These are phyloP conservation scores for Porites australiensis DNA, from an alignment of 64 coral and sea anemone species.

Conservation along the genomic window DNA sequence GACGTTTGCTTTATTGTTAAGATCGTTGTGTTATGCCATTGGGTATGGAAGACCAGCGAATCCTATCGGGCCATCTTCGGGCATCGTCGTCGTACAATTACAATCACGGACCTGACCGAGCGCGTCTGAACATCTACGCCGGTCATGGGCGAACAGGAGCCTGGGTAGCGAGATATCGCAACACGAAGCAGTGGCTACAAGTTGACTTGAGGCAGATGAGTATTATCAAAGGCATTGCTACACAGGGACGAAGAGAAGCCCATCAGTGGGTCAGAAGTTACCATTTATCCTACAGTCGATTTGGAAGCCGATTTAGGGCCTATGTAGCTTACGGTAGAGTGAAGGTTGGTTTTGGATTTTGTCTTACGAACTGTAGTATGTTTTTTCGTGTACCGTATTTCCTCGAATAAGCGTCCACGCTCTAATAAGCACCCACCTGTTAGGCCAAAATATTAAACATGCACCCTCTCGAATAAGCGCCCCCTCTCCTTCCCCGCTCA, in stretches of 20 bases:
- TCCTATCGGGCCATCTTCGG: conserved; percentile 61
- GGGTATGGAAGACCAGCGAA: conserved; percentile 78
- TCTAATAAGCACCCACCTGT: too few relatives aligned
- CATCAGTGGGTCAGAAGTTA: conserved; percentile 64
- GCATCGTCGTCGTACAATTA: conserved; percentile 60
- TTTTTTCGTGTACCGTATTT: too few relatives aligned
- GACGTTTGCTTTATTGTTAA: not conserved
- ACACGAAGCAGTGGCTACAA: conserved; percentile 42
- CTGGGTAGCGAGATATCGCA: conserved; percentile 43
- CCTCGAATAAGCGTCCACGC: too few relatives aligned
- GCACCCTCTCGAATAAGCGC: too few relatives aligned
- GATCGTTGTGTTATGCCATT: conserved; percentile 77
- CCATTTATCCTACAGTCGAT: conserved; percentile 30
- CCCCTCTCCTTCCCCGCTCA: too few relatives aligned
- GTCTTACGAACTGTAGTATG: not conserved
- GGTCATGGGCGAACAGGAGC: conserved; percentile 38
- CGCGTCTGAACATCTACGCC: conserved; percentile 52
- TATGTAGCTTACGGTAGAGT: conserved; percentile 54
- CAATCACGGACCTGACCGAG: conserved; percentile 70
- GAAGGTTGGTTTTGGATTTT: conserved; percentile 13
- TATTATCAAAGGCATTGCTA: conserved; percentile 59
- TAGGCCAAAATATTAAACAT: too few relatives aligned
- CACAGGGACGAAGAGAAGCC: conserved; percentile 50
- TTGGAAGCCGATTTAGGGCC: conserved; percentile 13
- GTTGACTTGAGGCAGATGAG: conserved; percentile 42